These are phyloP conservation scores for Scaptomyza caliginosa DNA, from an alignment of 2,888 invertebrate genomes.

Conservation along the genomic window DNA sequence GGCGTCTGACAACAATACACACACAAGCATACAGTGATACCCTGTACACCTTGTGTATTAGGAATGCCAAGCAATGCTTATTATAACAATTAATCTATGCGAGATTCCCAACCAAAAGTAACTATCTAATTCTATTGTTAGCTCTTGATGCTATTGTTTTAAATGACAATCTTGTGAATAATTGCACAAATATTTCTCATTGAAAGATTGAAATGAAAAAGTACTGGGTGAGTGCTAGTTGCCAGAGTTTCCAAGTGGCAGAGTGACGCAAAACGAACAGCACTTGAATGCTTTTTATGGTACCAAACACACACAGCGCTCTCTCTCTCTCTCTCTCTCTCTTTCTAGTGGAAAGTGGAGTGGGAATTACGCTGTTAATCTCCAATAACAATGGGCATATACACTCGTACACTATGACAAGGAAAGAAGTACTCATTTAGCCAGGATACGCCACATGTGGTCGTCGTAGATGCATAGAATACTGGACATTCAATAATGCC, in stretches of 20 bases:
- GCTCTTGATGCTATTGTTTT: no score
- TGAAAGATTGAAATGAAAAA: no score
- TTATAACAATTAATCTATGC: neutral
- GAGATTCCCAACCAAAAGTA: neutral
- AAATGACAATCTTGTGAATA: no score
- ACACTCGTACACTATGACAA: neutral
- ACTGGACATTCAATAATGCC: conserved; percentile 16
- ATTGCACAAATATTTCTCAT: no score
- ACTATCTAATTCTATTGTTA: neutral
- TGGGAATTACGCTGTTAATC: conserved; percentile 22
- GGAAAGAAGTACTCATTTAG: conserved; percentile 8
- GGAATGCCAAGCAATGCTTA: no score
- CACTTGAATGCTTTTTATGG: conserved; percentile 53
- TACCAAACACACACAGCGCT: conserved; percentile 33
- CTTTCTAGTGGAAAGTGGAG: neutral
- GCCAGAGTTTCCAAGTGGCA: neutral
- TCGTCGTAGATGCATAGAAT: neutral
- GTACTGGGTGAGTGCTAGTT: neutral
- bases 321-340: neutral
- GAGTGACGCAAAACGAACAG: conserved; percentile 48
- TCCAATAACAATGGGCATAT: conserved; percentile 16
- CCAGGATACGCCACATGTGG: conserved; percentile 44
- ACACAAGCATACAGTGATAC: conserved; percentile 20
- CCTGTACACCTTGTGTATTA: neutral
- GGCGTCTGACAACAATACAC: conserved; percentile 58